A percentile compares a stretch with the other conserved stretches of the same genome.
Evolutionary conservation across 2,888 invertebrate genomes (phyloP).

Genomic region (Eremobia ochroleuca): DNA sequence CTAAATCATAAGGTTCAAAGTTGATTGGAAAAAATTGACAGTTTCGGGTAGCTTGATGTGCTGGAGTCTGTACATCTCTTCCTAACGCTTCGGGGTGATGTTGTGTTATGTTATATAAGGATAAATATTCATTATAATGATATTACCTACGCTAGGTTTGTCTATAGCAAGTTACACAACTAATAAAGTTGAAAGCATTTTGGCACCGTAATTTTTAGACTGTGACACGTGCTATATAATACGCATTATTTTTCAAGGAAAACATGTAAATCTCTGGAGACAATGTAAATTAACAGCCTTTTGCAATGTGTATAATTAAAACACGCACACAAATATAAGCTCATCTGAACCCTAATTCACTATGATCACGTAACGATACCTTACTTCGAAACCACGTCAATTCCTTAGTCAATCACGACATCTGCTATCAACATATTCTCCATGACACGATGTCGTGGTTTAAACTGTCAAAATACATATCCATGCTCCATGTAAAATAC

Average conservation of each 20-base stretch:
- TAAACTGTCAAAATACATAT: background rate
- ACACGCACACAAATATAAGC: background rate
- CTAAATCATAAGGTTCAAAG: too few species aligned
- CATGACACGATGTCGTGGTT: too few species aligned
- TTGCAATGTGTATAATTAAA: background rate
- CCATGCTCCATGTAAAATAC: too few species aligned
- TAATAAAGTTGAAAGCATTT: conserved; percentile 30
- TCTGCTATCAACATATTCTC: too few species aligned
- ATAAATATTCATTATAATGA: background rate
- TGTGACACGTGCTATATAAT: background rate
- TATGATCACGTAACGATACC: background rate
- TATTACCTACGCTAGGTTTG: background rate
- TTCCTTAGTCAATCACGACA: too few species aligned
- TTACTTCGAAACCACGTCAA: background rate
- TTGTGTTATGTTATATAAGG: too few species aligned
- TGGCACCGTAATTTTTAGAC: background rate
- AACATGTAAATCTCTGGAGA: conserved; percentile 35
- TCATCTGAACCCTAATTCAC: background rate
- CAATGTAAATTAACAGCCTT: conserved; percentile 22
- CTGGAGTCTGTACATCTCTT: too few species aligned
- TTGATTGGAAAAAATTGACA: too few species aligned
- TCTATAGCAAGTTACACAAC: background rate
- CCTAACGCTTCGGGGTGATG: too few species aligned
- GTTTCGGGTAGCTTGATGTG: too few species aligned
- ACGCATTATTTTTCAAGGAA: background rate